Conservation (phyloP, 2,888 invertebrate species). For the Eristalis tenax region DNA sequence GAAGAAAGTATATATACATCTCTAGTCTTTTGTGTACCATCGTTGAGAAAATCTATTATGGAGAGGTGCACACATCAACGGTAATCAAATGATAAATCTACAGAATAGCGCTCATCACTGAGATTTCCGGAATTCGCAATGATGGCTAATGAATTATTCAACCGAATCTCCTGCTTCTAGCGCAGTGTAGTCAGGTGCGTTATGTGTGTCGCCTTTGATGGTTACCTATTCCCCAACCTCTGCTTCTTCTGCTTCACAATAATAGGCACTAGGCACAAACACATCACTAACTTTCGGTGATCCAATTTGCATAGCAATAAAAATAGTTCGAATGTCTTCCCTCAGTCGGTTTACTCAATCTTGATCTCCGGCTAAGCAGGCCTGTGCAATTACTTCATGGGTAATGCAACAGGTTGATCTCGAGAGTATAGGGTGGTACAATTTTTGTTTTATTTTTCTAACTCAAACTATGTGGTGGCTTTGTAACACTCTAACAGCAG, state of each 20-base stretch:
- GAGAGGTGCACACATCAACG: conserved; percentile 51
- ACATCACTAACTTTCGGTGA: conserved; percentile 47
- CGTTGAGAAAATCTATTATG: conserved; percentile 39
- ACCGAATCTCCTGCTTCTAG: conserved; percentile 9
- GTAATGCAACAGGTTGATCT: conserved; percentile 52
- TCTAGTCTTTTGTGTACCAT: not conserved
- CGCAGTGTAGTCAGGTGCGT: conserved; percentile 19
- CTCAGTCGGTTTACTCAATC: conserved; percentile 43
- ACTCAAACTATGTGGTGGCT: not conserved
- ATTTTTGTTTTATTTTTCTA: not conserved
- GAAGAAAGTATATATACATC: conserved; percentile 34
- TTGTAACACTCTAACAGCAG: not conserved
- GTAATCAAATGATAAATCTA: conserved; percentile 69
- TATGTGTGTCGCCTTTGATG: not conserved
- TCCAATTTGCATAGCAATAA: conserved; percentile 68
- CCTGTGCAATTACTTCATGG: conserved; percentile 38
- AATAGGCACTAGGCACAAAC: not conserved
- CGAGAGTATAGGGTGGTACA: conserved; percentile 42
- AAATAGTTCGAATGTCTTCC: conserved; percentile 54
- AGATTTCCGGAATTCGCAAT: conserved; percentile 65
- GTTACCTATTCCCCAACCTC: not conserved
- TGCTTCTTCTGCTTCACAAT: not conserved
- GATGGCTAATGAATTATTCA: conserved; percentile 68
- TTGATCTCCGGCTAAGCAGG: conserved; percentile 36
- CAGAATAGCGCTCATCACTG: conserved; percentile 52